Evolutionary conservation across 2,888 invertebrate genomes (phyloP), one percentile per base, ranked within the genome.

Genomic region (Abrostola tripartita): DNA sequence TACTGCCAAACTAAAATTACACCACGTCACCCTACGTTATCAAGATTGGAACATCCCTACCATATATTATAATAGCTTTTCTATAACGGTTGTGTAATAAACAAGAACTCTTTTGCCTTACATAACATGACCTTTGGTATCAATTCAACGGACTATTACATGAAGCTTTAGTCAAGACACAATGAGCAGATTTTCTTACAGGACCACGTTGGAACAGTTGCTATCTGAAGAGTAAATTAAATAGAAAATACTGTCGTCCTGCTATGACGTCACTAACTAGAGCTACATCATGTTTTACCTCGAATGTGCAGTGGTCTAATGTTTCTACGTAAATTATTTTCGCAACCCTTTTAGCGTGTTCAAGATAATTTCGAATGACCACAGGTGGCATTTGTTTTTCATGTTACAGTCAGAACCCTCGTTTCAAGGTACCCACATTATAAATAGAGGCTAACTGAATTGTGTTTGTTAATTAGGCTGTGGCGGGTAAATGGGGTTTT

Each of bases 21-120:
- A 36, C 52, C 37, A 24, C 35, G 65, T 47, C 56, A 47, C 47
- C 12, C 5, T n/a, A n/a, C 10, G 53, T 57, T 54, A 61, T 65
- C 61, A 65, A 65, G 61, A 71, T 70, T 12, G 12, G 37, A 14
- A 52, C 55, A 71, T 41, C 24, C 54, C 42, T 35, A 52, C 53
- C 5, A 38, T 35, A 41, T 57, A 40, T 6, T 57, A 40, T 6
- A 50, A 41, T 51, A 50, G 41, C 50, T 36, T n/a, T 38, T n/a
- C 11, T 49, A 44, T 44, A 14, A 4, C 44, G 44, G 44, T 47
- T 47, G 44, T 47, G 14, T 47, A 47, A 14, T 47, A 9, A 14
- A 47, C 44, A 1, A 24, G 44, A 47, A 47, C 24, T 47, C 10
- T 47, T 24, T 47, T 47, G 24, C 24, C 14, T 14, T 12, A 8